Evolutionary conservation across 1,140 invertebrate species (phyloP).

Genomic region (Hycleus cichorii): DNA sequence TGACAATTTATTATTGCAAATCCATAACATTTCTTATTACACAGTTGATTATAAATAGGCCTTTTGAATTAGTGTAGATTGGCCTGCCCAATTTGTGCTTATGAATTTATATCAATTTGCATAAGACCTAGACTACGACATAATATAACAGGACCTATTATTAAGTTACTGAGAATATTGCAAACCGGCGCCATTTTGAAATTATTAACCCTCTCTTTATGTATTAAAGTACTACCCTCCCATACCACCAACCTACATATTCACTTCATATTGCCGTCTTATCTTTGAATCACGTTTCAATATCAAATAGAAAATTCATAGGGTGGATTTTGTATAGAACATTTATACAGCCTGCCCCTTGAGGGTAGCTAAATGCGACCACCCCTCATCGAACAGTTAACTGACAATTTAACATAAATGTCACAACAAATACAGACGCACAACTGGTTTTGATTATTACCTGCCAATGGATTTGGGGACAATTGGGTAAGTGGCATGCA

Average conservation of each 20-base stretch:
- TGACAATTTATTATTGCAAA: too few species aligned
- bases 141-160: constrained; percentile 5
- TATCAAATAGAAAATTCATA: constrained; percentile 7
- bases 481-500: constrained; percentile 13
- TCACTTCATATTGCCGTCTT: too few species aligned
- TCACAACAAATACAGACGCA: constrained; percentile 15
- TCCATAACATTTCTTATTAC: too few species aligned
- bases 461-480: constrained; percentile 13
- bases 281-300: not conserved
- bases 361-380: not conserved
- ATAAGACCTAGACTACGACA: constrained; percentile 7
- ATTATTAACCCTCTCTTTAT: constrained; percentile 7
- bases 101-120: constrained; percentile 7
- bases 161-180: constrained; percentile 5
- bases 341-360: too few species aligned
- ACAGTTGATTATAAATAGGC: too few species aligned
- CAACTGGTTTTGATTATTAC: constrained; percentile 16
- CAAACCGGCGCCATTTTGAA: constrained; percentile 10
- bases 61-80: too few species aligned
- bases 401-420: constrained; percentile 11
- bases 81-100: not conserved
- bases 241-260: too few species aligned
- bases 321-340: not conserved
- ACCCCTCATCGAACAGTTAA: not conserved
- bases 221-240: too few species aligned